phyloP scores from a whole-genome alignment of 2,113 vertebrate genomes.

The Scatophagus argus region DNA sequence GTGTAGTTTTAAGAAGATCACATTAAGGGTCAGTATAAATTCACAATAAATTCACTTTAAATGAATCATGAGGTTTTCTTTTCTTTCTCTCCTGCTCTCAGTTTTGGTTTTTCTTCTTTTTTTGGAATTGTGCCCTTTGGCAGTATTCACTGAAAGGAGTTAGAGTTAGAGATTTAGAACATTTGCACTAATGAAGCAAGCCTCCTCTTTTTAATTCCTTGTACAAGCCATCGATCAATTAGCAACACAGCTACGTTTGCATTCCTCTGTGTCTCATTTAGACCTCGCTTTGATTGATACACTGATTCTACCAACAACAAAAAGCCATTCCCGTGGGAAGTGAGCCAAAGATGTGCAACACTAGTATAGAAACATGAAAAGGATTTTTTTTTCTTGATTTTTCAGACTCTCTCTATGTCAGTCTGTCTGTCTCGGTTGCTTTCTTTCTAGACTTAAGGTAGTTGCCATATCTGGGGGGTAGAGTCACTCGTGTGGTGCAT shows the following conservation, averaged over 20 bases:
- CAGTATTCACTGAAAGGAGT: constrained; percentile 60
- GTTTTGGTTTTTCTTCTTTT: background rate
- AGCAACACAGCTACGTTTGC: constrained; percentile 71
- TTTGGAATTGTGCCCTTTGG: constrained; percentile 67
- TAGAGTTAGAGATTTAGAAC: constrained; percentile 68
- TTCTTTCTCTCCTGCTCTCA: background rate
- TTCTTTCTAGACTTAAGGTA: constrained; percentile 63
- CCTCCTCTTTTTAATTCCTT: constrained; percentile 81
- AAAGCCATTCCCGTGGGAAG: constrained; percentile 74
- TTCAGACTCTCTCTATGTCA: constrained; percentile 37
- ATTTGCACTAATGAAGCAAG: constrained; percentile 79
- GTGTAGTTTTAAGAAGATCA: constrained; percentile 57
- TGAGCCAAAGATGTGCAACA: constrained; percentile 64
- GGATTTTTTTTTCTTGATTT: constrained; percentile 7
- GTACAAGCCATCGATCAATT: constrained; percentile 84
- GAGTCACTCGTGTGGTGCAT: constrained; percentile 72
- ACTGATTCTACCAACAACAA: constrained; percentile 78
- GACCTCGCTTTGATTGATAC: constrained; percentile 81
- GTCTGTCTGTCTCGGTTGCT: constrained; percentile 49
- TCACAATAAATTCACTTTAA: constrained; percentile 50
- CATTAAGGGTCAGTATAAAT: constrained; percentile 37
- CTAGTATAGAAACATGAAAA: constrained; percentile 67
- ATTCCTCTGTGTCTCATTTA: constrained; percentile 85
- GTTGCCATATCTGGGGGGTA: constrained; percentile 59
- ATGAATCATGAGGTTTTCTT: constrained; percentile 41